Evolutionary conservation across 2,888 invertebrate species (phyloP).

Genomic region (Cancer borealis): DNA sequence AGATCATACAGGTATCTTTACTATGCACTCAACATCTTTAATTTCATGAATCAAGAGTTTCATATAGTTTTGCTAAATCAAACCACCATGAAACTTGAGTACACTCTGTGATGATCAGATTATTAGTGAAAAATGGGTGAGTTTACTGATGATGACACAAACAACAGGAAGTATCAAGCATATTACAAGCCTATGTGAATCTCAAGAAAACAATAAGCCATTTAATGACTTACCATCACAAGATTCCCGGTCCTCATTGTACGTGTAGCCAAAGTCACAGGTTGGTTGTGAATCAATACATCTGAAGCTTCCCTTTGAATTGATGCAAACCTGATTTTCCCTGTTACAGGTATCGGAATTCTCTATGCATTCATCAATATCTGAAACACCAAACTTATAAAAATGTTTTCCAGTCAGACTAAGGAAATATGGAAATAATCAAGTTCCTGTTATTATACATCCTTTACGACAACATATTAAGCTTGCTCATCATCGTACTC

Average conservation of each 20-base stretch:
- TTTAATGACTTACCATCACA: constrained; percentile 77
- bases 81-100: not conserved
- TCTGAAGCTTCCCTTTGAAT: constrained; percentile 79
- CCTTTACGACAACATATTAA: not conserved
- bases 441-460: not conserved
- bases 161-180: too few species aligned
- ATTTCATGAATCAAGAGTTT: not conserved
- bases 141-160: not conserved
- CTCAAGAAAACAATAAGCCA: not conserved
- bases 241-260: constrained; percentile 71
- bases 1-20: not conserved
- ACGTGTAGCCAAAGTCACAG: constrained; percentile 77
- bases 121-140: not conserved
- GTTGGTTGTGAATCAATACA: constrained; percentile 78
- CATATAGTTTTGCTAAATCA: not conserved
- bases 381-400: constrained; percentile 56
- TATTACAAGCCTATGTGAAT: not conserved
- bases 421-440: not conserved
- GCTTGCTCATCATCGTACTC: not conserved
- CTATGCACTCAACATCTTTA: not conserved
- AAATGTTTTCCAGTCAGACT: not conserved
- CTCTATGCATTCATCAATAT: constrained; percentile 77
- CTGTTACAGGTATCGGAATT: constrained; percentile 62
- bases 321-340: constrained; percentile 78
- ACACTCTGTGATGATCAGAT: not conserved